A percentile compares a stretch with the other conserved stretches of the same genome.
Evolutionary conservation across 2,888 invertebrate species (phyloP).

Genomic region (Drosophila histrio): DNA sequence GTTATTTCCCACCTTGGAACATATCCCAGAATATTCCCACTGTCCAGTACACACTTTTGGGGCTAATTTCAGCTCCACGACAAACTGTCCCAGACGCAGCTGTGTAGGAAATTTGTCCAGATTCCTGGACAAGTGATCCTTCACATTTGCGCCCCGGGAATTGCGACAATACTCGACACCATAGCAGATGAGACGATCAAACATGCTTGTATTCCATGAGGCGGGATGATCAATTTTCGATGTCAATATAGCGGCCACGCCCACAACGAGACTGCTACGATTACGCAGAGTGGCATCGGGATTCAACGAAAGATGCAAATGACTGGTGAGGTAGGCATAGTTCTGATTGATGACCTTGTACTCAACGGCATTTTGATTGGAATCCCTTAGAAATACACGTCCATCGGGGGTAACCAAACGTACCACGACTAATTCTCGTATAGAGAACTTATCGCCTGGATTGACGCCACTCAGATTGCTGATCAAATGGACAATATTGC

Average conservation of each 20-base stretch:
- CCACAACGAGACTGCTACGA: slow-evolving; percentile 77
- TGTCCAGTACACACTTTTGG: slow-evolving; percentile 50
- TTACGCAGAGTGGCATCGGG: slow-evolving; percentile 61
- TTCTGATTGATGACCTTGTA: slow-evolving; percentile 73
- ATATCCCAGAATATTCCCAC: slow-evolving; percentile 62
- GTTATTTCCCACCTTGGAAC: slow-evolving; percentile 17
- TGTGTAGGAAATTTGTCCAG: slow-evolving; percentile 33
- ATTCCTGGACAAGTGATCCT: slow-evolving; percentile 72
- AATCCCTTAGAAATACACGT: slow-evolving; percentile 56
- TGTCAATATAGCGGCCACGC: slow-evolving; percentile 70
- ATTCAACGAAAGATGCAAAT: slow-evolving; percentile 72
- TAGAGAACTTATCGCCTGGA: slow-evolving; percentile 51
- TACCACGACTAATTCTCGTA: slow-evolving; percentile 76
- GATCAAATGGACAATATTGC: slow-evolving; percentile 73
- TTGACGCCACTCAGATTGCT: slow-evolving; percentile 57
- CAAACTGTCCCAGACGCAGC: slow-evolving; percentile 60
- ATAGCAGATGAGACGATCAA: slow-evolving; percentile 80
- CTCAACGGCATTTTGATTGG: slow-evolving; percentile 54
- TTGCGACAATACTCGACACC: slow-evolving; percentile 75
- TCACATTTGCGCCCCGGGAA: slow-evolving; percentile 65
- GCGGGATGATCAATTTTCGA: slow-evolving; percentile 82
- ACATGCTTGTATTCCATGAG: slow-evolving; percentile 75
- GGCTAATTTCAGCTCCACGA: slow-evolving; percentile 56
- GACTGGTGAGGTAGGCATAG: slow-evolving; percentile 77
- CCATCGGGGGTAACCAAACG: slow-evolving; percentile 75